Base-by-base conservation (phyloP, 2,113 vertebrate species). In the Platycercus adscitus region DNA sequence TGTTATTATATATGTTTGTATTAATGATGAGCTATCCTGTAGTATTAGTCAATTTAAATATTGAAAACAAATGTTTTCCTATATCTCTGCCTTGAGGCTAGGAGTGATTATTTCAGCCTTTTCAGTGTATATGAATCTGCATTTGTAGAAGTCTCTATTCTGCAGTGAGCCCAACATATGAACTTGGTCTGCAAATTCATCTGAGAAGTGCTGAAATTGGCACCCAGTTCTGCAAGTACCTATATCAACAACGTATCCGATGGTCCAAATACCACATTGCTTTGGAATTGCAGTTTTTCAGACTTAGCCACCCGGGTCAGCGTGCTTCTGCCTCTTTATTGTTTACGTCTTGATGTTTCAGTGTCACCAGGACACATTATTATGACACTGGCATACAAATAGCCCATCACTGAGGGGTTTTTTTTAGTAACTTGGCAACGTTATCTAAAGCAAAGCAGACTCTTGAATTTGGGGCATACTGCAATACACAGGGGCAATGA, bases 371-470 rank as follows among this genome's bases (percentile, higher is more conserved):
- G 93, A 89, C 78, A 96, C 93, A 10, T 85, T 75, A 92, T 95
- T 91, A 86, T 88, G 79, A 86, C 84, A 68, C 86, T 92, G 86
- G 78, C 91, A 94, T 84, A 55, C 94, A 93, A 96, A 77, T 87
- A 93, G 78, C 75, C 81, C 92, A 77, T 91, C 6, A 10, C 64
- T 69, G 84, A 86, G 73, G 35, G 43, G 0, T 33, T 46, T 95
- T 81, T 94, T 95, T 92, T 55, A 93, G 95, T 94, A 95, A 92
- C 95, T 96, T 95, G 92, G 93, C 92, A 95, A 93, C 17, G 2
- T 88, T 94, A 92, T 92, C 88, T 91, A 69, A 96, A 94, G 91
- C 91, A 90, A 85, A 93, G 79, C 84, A 93, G 88, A 69, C 66
- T 88, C 80, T 87, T 92, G 79, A 88, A 97, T 96, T 58, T 91